Evolutionary conservation across 2,113 vertebrate species (phyloP).

Genomic region (Ctenodactylus gundi): DNA sequence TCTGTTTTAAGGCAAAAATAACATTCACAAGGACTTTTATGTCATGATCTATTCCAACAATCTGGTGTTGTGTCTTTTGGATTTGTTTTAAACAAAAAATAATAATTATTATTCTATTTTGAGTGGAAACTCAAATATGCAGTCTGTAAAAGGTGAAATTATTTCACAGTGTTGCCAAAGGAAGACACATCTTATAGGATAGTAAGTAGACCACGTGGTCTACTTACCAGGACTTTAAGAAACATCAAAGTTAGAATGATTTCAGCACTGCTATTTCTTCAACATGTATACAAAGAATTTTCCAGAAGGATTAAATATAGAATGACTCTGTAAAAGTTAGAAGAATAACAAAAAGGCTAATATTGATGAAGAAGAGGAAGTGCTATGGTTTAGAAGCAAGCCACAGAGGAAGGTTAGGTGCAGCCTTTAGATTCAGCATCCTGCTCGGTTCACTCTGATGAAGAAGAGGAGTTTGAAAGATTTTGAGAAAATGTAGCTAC

Average conservation of each 20-base stretch:
- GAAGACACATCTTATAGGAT: not conserved
- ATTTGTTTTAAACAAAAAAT: too few species aligned
- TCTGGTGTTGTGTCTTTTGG: too few species aligned
- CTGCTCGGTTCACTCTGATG: not conserved
- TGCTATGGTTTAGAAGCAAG: not conserved
- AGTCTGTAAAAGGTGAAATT: not conserved
- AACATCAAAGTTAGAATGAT: too few species aligned
- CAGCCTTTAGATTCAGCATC: not conserved
- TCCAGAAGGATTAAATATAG: not conserved
- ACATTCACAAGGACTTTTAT: not conserved
- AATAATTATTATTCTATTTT: too few species aligned
- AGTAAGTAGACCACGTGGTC: too few species aligned
- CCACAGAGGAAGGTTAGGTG: too few species aligned
- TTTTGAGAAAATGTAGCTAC: not conserved
- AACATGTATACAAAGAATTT: not conserved
- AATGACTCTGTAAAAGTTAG: not conserved
- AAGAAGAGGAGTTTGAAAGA: not conserved
- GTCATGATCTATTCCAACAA: not conserved
- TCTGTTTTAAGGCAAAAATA: not conserved
- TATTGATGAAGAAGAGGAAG: not conserved
- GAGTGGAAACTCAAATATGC: not conserved
- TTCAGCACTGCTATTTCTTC: not conserved
- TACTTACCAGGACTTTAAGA: too few species aligned
- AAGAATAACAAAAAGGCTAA: not conserved
- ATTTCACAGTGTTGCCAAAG: not conserved